Conservation (phyloP, 2,797 vertebrate genomes). For the Notolabrus celidotus region DNA sequence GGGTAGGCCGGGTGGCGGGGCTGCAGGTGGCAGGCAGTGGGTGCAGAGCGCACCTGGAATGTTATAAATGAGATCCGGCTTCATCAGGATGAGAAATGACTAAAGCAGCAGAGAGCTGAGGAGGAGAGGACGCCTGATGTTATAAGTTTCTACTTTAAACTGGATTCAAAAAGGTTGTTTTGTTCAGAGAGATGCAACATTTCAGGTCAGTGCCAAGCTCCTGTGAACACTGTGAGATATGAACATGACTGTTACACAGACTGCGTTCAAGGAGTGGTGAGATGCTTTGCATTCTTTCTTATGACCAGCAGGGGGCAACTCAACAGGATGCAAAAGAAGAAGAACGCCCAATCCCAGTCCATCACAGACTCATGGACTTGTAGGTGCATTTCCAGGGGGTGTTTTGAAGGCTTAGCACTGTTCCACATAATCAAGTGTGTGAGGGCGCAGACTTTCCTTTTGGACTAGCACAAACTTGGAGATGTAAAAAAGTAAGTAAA, state of each 20-base stretch:
- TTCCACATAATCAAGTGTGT: no score
- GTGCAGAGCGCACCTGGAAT: constrained; percentile 48
- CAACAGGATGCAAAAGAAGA: no score
- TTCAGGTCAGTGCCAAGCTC: no score
- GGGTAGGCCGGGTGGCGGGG: constrained; percentile 42
- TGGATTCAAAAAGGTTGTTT: constrained; percentile 1
- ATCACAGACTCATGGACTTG: no score
- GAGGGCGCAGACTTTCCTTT: no score
- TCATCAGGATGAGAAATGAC: constrained; percentile 13
- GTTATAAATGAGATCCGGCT: constrained; percentile 43
- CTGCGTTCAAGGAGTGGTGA: not conserved
- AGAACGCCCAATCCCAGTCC: no score
- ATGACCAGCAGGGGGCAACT: no score
- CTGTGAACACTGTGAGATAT: not conserved
- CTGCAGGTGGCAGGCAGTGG: constrained; percentile 47
- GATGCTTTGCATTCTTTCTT: not conserved
- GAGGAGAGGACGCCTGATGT: constrained; percentile 5
- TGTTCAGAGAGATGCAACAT: not conserved
- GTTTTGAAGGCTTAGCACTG: no score
- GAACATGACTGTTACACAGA: not conserved
- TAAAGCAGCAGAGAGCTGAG: constrained; percentile 13
- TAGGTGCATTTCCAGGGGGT: no score
- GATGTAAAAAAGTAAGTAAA: no score
- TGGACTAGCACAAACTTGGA: no score
- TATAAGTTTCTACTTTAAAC: not conserved